These are phyloP conservation scores for Drosophila subquinaria DNA, from an alignment of 2,888 invertebrate genomes.

Conservation along the genomic window DNA sequence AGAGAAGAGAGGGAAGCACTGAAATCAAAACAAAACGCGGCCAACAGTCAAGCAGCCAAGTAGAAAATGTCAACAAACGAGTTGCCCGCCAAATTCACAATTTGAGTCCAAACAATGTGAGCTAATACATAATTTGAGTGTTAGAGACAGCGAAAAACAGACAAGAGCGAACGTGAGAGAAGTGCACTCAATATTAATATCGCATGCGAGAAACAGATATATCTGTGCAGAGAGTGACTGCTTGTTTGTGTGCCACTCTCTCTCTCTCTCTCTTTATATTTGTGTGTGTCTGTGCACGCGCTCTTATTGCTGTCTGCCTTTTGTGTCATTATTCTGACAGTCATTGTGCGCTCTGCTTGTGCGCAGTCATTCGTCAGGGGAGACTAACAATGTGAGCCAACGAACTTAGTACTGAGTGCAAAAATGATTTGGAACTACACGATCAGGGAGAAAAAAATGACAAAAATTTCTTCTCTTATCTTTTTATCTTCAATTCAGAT, in stretches of 20 bases:
- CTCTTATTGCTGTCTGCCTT: slow-evolving; percentile 39
- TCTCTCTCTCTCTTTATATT: not conserved
- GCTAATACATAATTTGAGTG: slow-evolving; percentile 32
- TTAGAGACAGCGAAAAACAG: slow-evolving; percentile 9
- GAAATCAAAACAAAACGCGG: slow-evolving; percentile 73
- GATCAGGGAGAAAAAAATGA: no score
- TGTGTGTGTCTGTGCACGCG: slow-evolving; percentile 31
- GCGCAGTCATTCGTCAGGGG: slow-evolving; percentile 65
- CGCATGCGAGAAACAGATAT: slow-evolving; percentile 60
- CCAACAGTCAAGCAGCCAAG: slow-evolving; percentile 47
- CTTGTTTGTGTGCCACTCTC: not conserved
- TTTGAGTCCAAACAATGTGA: slow-evolving; percentile 35
- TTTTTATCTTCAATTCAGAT: not conserved
- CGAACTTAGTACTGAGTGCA: not conserved
- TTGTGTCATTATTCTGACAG: slow-evolving; percentile 69
- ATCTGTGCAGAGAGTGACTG: not conserved
- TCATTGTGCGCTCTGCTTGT: slow-evolving; percentile 52
- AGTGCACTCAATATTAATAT: slow-evolving; percentile 36
- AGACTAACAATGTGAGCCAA: slow-evolving; percentile 1
- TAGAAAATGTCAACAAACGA: slow-evolving; percentile 75
- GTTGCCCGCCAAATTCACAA: slow-evolving; percentile 80
- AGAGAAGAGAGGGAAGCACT: slow-evolving; percentile 8
- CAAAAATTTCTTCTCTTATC: not conserved
- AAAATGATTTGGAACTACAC: slow-evolving; percentile 6
- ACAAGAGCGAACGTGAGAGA: not conserved